Evolutionary conservation across 1,140 invertebrate species (phyloP).

Genomic region (Nasonia giraulti): DNA sequence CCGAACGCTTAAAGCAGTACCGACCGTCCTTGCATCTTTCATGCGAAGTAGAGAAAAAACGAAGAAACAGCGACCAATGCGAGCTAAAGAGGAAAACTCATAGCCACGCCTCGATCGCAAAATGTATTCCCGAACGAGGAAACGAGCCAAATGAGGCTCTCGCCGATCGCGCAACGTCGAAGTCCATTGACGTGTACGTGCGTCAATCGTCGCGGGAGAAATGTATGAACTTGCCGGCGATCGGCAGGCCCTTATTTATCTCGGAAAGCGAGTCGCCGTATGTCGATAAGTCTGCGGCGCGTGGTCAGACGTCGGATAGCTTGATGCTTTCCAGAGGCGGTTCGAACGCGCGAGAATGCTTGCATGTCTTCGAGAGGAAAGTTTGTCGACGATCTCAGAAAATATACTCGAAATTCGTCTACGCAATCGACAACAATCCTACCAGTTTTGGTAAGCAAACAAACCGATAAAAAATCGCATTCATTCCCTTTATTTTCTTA

Average conservation of each 20-base stretch:
- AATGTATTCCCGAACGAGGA: background rate
- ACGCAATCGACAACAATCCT: background rate
- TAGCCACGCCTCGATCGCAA: background rate
- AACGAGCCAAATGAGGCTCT: conserved; percentile 3
- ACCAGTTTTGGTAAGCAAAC: background rate
- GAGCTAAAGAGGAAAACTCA: background rate
- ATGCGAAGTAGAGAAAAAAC: background rate
- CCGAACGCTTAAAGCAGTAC: background rate
- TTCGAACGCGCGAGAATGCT: conserved; percentile 3
- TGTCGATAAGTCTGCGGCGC: conserved; percentile 22
- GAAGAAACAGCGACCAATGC: background rate
- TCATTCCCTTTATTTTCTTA: background rate
- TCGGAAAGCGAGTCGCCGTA: background rate
- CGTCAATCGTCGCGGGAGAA: conserved; percentile 1
- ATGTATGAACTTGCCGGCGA: background rate
- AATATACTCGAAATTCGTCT: background rate
- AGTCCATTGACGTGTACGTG: background rate
- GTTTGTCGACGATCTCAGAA: background rate
- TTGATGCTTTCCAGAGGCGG: background rate
- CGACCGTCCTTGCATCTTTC: conserved; percentile 20
- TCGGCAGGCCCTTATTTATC: conserved; percentile 28
- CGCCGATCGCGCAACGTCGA: background rate
- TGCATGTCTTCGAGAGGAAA: background rate
- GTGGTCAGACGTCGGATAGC: background rate
- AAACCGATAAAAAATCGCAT: background rate